Percentiles rank a stretch among this genome's conserved stretches.
These are phyloP conservation scores for Cyaniris semiargus DNA, from an alignment of 2,888 invertebrate species.

Conservation along the genomic window DNA sequence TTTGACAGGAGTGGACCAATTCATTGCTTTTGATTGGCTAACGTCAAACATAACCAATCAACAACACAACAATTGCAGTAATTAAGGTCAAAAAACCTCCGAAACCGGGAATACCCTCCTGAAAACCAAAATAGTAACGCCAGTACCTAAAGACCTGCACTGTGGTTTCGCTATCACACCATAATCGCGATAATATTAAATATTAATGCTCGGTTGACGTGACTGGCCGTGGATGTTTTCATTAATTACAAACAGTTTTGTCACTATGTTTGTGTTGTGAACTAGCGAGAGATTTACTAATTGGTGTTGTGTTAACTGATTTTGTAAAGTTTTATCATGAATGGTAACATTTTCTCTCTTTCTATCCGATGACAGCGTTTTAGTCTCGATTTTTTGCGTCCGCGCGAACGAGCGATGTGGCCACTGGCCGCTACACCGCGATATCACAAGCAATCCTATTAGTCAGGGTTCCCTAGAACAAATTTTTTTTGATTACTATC, in stretches of 20 bases:
- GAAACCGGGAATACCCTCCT: not conserved
- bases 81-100: not conserved
- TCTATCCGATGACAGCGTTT: too few species aligned
- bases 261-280: slow-evolving; percentile 10
- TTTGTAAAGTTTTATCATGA: not conserved
- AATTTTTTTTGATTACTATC: too few species aligned
- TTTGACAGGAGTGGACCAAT: too few species aligned
- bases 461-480: too few species aligned
- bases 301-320: not conserved
- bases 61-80: not conserved
- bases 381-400: too few species aligned
- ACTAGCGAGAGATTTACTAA: slow-evolving; percentile 6
- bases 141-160: not conserved
- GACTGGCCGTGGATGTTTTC: slow-evolving; percentile 8
- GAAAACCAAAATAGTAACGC: not conserved
- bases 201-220: slow-evolving; percentile 10
- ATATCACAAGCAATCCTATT: too few species aligned
- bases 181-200: not conserved
- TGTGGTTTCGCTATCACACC: not conserved
- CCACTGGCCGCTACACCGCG: too few species aligned
- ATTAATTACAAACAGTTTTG: slow-evolving; percentile 13
- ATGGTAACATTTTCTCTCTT: not conserved
- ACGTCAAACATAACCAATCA: not conserved
- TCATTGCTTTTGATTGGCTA: not conserved
- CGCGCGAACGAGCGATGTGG: too few species aligned